phyloP scores from a whole-genome alignment of 2,113 vertebrate genomes.

The Oryzias celebensis region DNA sequence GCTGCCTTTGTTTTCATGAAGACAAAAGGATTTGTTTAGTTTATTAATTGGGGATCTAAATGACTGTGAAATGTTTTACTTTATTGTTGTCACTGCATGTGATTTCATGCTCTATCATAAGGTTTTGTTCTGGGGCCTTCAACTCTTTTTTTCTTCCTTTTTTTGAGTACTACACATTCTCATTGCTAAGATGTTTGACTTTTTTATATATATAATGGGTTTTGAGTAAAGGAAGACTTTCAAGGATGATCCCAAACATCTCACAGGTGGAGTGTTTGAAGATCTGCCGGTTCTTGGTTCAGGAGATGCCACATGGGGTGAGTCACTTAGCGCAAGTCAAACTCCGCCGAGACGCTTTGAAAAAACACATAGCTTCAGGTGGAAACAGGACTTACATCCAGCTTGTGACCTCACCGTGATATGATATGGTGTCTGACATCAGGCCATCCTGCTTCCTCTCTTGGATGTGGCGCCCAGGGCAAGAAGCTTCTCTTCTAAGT shows the following conservation, averaged over 20 bases:
- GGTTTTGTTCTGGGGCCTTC: background rate
- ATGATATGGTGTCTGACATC: slow-evolving; percentile 37
- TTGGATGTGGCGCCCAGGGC: slow-evolving; percentile 35
- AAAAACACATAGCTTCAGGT: slow-evolving; percentile 31
- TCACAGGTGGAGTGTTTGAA: background rate
- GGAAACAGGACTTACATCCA: slow-evolving; percentile 26
- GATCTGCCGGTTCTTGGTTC: slow-evolving; percentile 9
- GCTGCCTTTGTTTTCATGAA: slow-evolving; percentile 13
- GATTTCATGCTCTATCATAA: background rate
- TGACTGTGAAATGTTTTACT: slow-evolving; percentile 2
- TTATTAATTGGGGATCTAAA: slow-evolving; percentile 25
- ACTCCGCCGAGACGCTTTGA: slow-evolving; percentile 37
- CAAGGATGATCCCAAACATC: too few species aligned
- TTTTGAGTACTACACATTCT: too few species aligned
- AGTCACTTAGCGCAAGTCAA: slow-evolving; percentile 18
- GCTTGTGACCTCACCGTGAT: slow-evolving; percentile 43
- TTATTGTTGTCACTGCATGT: background rate
- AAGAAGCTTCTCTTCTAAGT: slow-evolving; percentile 54
- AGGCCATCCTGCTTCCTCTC: slow-evolving; percentile 36
- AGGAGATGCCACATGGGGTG: slow-evolving; percentile 3
- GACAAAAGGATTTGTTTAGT: slow-evolving; percentile 29
- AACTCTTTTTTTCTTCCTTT: background rate
- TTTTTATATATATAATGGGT: too few species aligned
- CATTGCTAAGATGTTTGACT: too few species aligned
- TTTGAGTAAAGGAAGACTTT: too few species aligned